Percentiles rank a stretch among this genome's conserved stretches.
Conservation (phyloP, 2,113 vertebrate species). For the Calyptommatus sinebrachiatus region DNA sequence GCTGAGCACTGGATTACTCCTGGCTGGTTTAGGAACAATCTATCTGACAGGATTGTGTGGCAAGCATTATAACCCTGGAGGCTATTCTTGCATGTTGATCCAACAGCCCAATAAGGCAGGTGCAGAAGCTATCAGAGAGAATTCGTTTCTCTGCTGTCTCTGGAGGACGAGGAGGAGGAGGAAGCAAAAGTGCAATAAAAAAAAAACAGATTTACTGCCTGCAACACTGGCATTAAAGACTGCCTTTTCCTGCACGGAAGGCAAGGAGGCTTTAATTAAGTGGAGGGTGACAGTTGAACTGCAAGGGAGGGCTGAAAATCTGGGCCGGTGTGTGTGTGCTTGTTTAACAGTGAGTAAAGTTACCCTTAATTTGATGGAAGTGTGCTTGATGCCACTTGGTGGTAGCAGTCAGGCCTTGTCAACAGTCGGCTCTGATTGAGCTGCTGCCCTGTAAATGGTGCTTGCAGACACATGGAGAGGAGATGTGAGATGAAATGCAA, state of each 20-base stretch:
- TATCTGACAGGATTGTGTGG: too few species aligned
- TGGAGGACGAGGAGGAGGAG: not conserved
- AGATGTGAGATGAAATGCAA: not conserved
- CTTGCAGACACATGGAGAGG: not conserved
- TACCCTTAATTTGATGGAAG: not conserved
- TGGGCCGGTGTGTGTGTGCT: not conserved
- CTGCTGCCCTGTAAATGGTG: not conserved
- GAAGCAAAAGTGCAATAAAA: not conserved
- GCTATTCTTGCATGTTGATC: too few species aligned
- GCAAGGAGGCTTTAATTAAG: not conserved
- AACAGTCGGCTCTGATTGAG: slow-evolving; percentile 17
- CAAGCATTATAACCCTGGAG: too few species aligned
- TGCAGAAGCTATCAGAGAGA: too few species aligned
- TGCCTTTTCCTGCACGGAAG: too few species aligned
- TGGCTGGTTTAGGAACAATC: too few species aligned
- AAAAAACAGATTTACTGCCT: not conserved
- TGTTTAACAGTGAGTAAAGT: not conserved
- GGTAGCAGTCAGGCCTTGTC: not conserved
- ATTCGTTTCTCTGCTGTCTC: too few species aligned
- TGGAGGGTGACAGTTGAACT: not conserved
- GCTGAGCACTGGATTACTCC: too few species aligned
- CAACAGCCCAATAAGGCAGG: too few species aligned
- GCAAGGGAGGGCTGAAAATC: not conserved
- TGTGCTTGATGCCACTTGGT: not conserved
- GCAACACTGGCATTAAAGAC: not conserved